A percentile compares a stretch with the other conserved stretches of the same genome.
Evolutionary conservation across 2,888 invertebrate species (phyloP).

Genomic region (Geophilus truncorum): DNA sequence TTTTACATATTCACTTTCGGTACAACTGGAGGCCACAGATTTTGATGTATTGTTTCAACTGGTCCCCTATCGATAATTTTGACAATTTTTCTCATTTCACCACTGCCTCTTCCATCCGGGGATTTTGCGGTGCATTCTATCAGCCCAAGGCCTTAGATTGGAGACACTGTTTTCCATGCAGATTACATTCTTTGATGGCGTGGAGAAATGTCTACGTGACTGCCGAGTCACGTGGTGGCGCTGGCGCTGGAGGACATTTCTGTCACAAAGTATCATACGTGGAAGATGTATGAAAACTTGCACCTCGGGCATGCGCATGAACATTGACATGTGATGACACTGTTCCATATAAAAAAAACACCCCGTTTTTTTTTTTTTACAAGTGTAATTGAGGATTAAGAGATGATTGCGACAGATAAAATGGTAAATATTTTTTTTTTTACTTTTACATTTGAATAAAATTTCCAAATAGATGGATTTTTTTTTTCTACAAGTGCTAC

Average conservation of each 20-base stretch:
- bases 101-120: background rate
- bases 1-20: background rate
- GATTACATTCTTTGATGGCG: constrained; percentile 3
- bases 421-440: no score
- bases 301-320: background rate
- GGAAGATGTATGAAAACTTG: background rate
- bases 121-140: background rate
- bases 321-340: constrained; percentile 1
- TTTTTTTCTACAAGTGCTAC: no score
- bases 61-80: constrained; percentile 11
- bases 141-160: background rate
- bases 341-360: background rate
- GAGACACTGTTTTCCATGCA: constrained; percentile 5
- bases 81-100: constrained; percentile 13
- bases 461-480: no score
- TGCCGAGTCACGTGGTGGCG: background rate
- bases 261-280: background rate
- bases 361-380: background rate
- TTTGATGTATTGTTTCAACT: constrained; percentile 13
- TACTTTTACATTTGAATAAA: no score
- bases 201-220: background rate
- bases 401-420: no score
- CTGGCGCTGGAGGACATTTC: constrained; percentile 1
- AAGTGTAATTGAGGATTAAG: background rate
- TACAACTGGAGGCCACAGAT: constrained; percentile 5